A percentile compares a stretch with the other conserved stretches of the same genome.
Conservation (phyloP, 1,140 invertebrate species). For the Drosophila willistoni region DNA sequence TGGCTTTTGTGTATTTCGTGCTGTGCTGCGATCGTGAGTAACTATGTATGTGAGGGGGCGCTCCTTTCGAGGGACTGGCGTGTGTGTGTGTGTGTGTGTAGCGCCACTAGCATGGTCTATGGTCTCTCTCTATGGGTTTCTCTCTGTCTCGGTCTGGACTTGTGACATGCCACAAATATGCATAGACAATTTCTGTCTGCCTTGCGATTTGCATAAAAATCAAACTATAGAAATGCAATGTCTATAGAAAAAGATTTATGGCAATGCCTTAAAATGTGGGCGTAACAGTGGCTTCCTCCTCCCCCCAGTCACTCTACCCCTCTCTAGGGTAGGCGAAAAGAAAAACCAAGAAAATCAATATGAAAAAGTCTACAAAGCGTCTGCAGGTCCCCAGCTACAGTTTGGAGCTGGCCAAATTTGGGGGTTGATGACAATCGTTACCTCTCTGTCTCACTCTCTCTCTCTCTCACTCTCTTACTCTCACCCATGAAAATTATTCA, state of each 20-base stretch:
- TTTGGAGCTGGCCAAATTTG: conserved; percentile 17
- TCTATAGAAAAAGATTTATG: conserved; percentile 69
- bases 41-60: conserved; percentile 33
- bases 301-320: neutral
- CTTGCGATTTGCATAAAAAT: conserved; percentile 77
- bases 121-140: neutral
- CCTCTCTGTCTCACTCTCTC: neutral
- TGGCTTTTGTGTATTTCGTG: conserved; percentile 70
- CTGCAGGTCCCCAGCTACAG: conserved; percentile 22
- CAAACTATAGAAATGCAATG: conserved; percentile 65
- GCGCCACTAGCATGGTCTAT: conserved; percentile 36
- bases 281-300: conserved; percentile 26
- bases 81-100: conserved; percentile 17
- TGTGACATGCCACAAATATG: conserved; percentile 27
- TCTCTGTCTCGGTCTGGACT: conserved; percentile 1
- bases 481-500: conserved; percentile 31
- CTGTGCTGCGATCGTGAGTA: conserved; percentile 57
- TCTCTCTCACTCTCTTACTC: conserved; percentile 18
- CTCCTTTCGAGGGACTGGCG: neutral
- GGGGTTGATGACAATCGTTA: conserved; percentile 25
- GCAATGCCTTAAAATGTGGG: conserved; percentile 45
- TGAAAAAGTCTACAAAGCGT: conserved; percentile 67
- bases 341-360: conserved; percentile 61
- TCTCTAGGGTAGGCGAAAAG: conserved; percentile 7
- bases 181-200: conserved; percentile 64